Percentiles rank a stretch among this genome's conserved stretches.
Conservation (phyloP, 2,113 vertebrate species). For the Ctenomys sociabilis region DNA sequence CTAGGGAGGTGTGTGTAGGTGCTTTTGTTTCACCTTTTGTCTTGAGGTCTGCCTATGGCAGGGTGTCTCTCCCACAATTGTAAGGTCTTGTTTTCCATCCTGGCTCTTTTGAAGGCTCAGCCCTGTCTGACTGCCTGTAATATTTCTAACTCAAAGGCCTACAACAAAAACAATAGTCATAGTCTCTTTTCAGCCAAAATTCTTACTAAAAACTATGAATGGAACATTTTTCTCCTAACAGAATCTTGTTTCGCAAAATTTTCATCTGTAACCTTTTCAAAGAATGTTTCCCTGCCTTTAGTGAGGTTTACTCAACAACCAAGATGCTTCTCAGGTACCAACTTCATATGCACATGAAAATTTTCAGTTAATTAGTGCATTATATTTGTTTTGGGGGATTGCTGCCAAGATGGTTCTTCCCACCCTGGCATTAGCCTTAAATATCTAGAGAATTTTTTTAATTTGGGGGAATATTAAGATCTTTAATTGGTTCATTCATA, state of each 20-base stretch:
- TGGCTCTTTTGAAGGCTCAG: no score
- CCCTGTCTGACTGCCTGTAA: no score
- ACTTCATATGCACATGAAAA: neutral
- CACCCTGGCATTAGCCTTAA: neutral
- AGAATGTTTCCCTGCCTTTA: neutral
- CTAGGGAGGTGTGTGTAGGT: no score
- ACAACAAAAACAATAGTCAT: neutral
- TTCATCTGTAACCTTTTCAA: neutral
- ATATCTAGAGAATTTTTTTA: neutral
- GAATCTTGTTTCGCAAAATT: neutral
- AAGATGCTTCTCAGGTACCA: conserved; percentile 19
- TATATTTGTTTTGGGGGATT: conserved; percentile 20
- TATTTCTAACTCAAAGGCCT: no score
- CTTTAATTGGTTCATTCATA: neutral
- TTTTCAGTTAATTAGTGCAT: conserved; percentile 17
- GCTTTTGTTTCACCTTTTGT: no score
- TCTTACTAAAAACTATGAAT: neutral
- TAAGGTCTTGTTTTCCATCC: no score
- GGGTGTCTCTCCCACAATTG: no score
- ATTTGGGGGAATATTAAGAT: neutral
- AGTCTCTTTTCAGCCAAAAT: neutral
- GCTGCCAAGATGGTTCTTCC: neutral
- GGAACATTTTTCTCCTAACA: neutral
- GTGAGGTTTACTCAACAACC: neutral
- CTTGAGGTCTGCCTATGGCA: no score